These are phyloP conservation scores for Stichodactyla helianthus DNA, from an alignment of 64 coral and sea anemone genomes.

Conservation along the genomic window DNA sequence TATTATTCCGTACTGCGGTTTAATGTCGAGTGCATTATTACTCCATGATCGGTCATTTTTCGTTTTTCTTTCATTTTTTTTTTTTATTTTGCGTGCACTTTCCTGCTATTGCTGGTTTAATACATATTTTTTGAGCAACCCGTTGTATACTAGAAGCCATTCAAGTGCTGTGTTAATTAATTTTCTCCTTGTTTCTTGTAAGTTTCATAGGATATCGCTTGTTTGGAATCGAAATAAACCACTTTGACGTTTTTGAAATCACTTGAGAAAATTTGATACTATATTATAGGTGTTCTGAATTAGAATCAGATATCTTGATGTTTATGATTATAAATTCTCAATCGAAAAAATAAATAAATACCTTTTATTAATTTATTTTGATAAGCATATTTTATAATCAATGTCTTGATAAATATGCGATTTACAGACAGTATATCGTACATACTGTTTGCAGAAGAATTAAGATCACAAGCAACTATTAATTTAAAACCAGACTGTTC, in stretches of 20 bases:
- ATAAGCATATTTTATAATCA: no score
- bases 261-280: neutral
- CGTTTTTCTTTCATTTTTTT: neutral
- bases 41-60: neutral
- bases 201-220: neutral
- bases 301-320: neutral
- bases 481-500: neutral
- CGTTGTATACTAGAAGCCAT: neutral
- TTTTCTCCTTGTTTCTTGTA: neutral
- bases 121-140: neutral
- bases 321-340: neutral
- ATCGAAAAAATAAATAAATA: neutral
- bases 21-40: neutral
- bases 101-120: neutral
- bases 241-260: neutral
- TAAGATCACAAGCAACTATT: neutral
- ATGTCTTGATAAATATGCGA: no score
- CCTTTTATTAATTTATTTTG: no score
- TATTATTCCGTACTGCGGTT: neutral
- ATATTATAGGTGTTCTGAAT: neutral
- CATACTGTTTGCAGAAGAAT: no score
- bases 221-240: neutral
- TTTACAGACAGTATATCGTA: no score
- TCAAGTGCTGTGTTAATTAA: neutral
- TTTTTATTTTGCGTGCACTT: neutral